Percentiles rank a stretch among this genome's conserved stretches.
Conservation (phyloP, 2,888 invertebrate genomes). For the Agrenia bidenticulata region DNA sequence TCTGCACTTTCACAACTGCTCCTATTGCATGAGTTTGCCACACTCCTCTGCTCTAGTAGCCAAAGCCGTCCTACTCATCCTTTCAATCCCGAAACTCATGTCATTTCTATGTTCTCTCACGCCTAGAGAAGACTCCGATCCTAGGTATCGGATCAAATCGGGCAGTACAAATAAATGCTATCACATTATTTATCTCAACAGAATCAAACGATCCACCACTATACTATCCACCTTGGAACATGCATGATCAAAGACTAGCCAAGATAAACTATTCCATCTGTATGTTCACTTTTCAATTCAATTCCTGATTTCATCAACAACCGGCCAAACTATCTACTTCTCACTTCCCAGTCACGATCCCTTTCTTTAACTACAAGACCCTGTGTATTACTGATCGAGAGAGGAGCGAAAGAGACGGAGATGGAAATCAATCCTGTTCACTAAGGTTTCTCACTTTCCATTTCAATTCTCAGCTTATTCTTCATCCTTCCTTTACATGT, state of each 20-base stretch:
- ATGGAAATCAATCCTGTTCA: constrained; percentile 8
- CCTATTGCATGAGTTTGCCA: too few relatives aligned
- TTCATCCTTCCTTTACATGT: not conserved
- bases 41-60: too few relatives aligned
- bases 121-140: too few relatives aligned
- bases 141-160: too few relatives aligned
- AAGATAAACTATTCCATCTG: constrained; percentile 8
- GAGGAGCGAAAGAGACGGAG: not conserved
- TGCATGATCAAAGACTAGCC: constrained; percentile 4
- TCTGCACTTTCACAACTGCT: too few relatives aligned
- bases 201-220: constrained; percentile 8
- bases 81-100: too few relatives aligned
- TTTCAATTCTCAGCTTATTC: constrained; percentile 7
- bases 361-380: too few relatives aligned
- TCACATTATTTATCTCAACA: not conserved
- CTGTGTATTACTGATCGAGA: not conserved
- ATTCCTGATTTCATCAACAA: constrained; percentile 28
- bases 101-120: too few relatives aligned
- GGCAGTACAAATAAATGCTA: too few relatives aligned
- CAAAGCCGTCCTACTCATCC: too few relatives aligned
- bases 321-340: not conserved
- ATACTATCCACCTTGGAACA: not conserved
- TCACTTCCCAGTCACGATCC: constrained; percentile 17
- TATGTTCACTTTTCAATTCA: constrained; percentile 13
- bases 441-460: not conserved